Evolutionary conservation across 2,113 vertebrate genomes (phyloP).

Genomic region (Daubentonia madagascariensis): DNA sequence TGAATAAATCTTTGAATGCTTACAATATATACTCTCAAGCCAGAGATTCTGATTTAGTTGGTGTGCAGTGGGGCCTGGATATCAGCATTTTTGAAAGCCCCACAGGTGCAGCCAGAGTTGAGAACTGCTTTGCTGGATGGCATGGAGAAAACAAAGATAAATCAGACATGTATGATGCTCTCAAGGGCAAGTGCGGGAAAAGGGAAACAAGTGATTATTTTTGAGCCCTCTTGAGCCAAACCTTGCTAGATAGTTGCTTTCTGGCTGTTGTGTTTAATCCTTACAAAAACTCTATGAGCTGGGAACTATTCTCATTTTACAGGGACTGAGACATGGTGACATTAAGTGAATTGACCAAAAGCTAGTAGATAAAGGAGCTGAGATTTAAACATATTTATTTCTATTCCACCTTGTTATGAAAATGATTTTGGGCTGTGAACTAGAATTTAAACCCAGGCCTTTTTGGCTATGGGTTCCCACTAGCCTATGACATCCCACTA

Average conservation of each 20-base stretch:
- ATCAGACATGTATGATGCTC: background rate
- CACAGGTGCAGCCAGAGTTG: background rate
- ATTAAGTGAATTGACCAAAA: background rate
- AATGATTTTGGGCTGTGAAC: background rate
- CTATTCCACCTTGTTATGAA: background rate
- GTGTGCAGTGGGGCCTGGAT: background rate
- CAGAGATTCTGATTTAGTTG: background rate
- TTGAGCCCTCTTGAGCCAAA: background rate
- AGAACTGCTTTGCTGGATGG: background rate
- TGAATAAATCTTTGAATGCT: background rate
- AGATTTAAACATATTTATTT: background rate
- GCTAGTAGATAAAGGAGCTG: background rate
- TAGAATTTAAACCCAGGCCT: background rate
- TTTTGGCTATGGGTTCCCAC: background rate
- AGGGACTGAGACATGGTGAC: background rate
- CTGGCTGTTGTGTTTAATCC: background rate
- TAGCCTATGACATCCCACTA: background rate
- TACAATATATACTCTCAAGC: background rate
- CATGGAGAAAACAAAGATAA: background rate
- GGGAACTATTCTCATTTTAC: background rate
- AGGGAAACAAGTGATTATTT: background rate
- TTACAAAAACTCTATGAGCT: background rate
- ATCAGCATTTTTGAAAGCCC: background rate
- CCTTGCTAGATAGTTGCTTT: background rate
- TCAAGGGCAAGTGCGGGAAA: background rate